Base-by-base conservation (phyloP, 2,888 invertebrate species). In the Osedax fenrisi region DNA sequence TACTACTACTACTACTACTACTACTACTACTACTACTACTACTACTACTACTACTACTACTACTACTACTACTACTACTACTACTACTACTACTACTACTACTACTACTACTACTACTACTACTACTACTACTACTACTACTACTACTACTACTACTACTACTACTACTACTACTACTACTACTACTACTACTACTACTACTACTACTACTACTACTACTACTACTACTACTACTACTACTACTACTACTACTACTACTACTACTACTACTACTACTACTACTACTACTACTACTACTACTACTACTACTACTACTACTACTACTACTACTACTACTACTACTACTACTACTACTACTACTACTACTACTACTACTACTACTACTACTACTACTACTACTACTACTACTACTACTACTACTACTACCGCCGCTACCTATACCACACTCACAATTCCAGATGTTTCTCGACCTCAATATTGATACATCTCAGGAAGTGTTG, bases 241-340 rank as follows among this genome's bases (percentile, higher is more conserved):
- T 61, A 73, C 73, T 73, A 75, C 75, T 59, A 75, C 75, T 75
- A 75, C 0, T 26, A 73, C 64, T 21, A 75, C 73, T 22, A 21
- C 73, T 61, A 56, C 56, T 56, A 66, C 72, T 64, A 64, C 62
- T 61, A 66, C 72, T 66, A 72, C 41, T 66, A 61, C 72, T 2
- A 75, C 75, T 75, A 74, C 75, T 75, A 26, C 74, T 73, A 75
- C 62, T 56, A 27, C 73, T 41, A 75, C 75, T 61, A 73, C 73
- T 73, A 75, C 75, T 59, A 75, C 75, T 75, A 75, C 62, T 26
- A 73, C 26, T 21, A 75, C 73, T 22, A 21, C 73, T 61, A 26
- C 56, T 22, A 66, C 67, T 64, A 64, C 62, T 64, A 1, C 1
- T 0, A 64, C 64, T 1, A 64, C 64, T 1, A 64, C 64, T 1